Evolutionary conservation across 2,797 vertebrate species (phyloP).

Genomic region (Liasis olivaceus): DNA sequence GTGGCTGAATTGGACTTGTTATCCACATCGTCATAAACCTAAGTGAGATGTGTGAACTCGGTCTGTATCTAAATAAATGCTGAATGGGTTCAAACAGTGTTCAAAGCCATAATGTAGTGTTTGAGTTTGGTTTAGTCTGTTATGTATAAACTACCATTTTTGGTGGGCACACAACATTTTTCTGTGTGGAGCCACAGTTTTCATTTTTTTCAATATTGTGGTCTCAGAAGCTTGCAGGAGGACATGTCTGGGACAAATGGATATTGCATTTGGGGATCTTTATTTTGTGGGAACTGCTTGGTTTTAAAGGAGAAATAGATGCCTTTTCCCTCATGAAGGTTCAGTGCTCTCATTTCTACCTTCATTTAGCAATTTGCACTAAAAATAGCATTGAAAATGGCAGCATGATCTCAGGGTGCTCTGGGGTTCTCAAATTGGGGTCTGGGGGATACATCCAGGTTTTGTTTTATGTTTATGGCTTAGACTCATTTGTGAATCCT

Average conservation of each 20-base stretch:
- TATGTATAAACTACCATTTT: background rate
- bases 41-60: background rate
- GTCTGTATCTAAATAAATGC: background rate
- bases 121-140: background rate
- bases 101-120: background rate
- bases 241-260: background rate
- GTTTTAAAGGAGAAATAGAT: background rate
- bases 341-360: background rate
- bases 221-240: background rate
- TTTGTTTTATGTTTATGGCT: background rate
- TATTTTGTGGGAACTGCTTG: background rate
- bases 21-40: background rate
- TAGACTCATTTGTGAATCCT: background rate
- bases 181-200: background rate
- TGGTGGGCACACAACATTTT: background rate
- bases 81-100: background rate
- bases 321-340: background rate
- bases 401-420: background rate
- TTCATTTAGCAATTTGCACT: background rate
- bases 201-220: background rate
- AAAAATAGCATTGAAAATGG: background rate
- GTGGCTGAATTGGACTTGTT: background rate
- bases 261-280: background rate
- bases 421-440: background rate
- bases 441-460: background rate